Evolutionary conservation across 2,113 vertebrate species (phyloP).

Genomic region (Solea senegalensis): DNA sequence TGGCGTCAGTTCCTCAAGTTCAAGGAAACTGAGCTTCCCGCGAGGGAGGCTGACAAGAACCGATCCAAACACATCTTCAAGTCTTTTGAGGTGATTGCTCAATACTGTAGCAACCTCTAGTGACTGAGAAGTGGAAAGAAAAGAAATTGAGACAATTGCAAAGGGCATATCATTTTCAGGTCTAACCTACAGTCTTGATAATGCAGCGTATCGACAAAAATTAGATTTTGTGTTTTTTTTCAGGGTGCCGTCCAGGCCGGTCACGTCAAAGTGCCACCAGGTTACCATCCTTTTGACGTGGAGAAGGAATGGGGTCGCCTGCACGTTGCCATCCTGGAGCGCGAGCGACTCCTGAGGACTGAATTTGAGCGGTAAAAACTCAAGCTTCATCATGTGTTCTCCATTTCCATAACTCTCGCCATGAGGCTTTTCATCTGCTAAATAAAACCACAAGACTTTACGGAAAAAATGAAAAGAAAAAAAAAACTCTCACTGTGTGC

Average conservation of each 20-base stretch:
- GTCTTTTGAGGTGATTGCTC: conserved; percentile 84
- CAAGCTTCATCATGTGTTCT: conserved; percentile 26
- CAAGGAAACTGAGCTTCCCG: conserved; percentile 93
- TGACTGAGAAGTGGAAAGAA: too few relatives aligned
- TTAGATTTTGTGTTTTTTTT: neutral
- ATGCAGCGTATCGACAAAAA: too few relatives aligned
- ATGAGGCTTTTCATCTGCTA: neutral
- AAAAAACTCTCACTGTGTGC: conserved; percentile 13
- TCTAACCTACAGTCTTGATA: too few relatives aligned
- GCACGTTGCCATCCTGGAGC: conserved; percentile 91
- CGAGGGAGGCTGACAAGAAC: conserved; percentile 94
- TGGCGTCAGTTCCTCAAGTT: conserved; percentile 97
- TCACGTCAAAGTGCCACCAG: conserved; percentile 88
- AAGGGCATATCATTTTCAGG: too few relatives aligned
- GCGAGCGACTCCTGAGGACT: conserved; percentile 88
- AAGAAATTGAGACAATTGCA: too few relatives aligned
- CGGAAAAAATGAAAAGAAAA: neutral
- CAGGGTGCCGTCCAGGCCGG: conserved; percentile 88
- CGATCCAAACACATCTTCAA: conserved; percentile 91
- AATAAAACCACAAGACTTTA: conserved; percentile 4
- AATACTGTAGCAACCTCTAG: too few relatives aligned
- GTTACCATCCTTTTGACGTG: conserved; percentile 92
- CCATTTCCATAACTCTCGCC: conserved; percentile 26
- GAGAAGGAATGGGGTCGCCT: conserved; percentile 97
- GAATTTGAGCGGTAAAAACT: conserved; percentile 86